Conservation (phyloP, 1,140 invertebrate genomes). For the Zaprionus capensis region DNA sequence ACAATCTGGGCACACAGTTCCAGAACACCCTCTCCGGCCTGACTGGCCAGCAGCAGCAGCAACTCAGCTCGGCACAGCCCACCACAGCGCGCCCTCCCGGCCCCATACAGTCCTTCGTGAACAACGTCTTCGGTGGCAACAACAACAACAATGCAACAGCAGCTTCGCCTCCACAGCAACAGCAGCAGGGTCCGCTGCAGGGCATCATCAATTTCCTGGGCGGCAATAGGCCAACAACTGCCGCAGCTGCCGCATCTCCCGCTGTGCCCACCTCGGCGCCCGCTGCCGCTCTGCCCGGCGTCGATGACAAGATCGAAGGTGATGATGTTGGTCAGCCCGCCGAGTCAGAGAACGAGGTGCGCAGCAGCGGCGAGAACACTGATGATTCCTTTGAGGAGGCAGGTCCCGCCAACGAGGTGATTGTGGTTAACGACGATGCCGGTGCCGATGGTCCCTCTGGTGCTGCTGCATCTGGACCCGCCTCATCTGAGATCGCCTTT, state of each 20-base stretch:
- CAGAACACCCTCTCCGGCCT: constrained; percentile 73
- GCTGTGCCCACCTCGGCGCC: constrained; percentile 34
- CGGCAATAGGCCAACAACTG: constrained; percentile 71
- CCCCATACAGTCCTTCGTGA: constrained; percentile 76
- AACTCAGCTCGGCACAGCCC: constrained; percentile 32
- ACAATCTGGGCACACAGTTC: constrained; percentile 75
- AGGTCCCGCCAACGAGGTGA: constrained; percentile 69
- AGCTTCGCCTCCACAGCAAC: constrained; percentile 33
- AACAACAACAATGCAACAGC: constrained; percentile 55
- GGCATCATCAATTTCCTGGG: constrained; percentile 76
- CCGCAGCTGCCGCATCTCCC: background rate
- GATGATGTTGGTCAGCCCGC: constrained; percentile 45
- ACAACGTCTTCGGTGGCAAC: constrained; percentile 65
- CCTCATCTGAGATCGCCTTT: background rate
- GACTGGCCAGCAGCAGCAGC: constrained; percentile 51
- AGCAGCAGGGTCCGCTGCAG: constrained; percentile 64
- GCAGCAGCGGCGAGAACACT: constrained; percentile 65
- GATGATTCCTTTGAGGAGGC: constrained; percentile 75
- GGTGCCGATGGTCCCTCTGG: constrained; percentile 6
- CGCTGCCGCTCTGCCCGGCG: constrained; percentile 20
- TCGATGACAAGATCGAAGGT: constrained; percentile 66
- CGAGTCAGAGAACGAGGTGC: constrained; percentile 67
- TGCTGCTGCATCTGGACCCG: constrained; percentile 1
- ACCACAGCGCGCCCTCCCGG: constrained; percentile 75
- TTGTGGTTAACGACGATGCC: constrained; percentile 76